Percentiles rank a stretch among this genome's conserved stretches.
Conservation (phyloP, 2,113 vertebrate species). For the Turdus rufiventris region DNA sequence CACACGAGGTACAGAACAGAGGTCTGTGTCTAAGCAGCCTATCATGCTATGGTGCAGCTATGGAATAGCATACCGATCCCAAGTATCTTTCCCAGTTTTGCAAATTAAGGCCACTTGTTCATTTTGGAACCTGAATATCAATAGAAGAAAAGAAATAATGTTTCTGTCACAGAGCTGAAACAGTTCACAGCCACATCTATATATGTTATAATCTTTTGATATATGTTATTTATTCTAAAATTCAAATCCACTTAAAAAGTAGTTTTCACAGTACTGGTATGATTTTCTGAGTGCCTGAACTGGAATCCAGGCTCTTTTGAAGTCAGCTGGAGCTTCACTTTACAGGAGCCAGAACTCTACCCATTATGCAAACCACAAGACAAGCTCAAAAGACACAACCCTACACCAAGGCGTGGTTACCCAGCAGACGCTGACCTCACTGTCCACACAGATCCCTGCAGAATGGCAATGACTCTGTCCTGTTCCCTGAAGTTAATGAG, state of each 20-base stretch:
- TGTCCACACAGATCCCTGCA: not conserved
- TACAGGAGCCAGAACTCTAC: not conserved
- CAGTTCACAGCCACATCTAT: not conserved
- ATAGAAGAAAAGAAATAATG: slow-evolving; percentile 54
- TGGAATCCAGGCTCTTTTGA: not conserved
- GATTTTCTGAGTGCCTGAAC: not conserved
- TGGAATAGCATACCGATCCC: slow-evolving; percentile 76
- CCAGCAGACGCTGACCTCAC: not conserved
- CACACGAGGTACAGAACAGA: slow-evolving; percentile 13
- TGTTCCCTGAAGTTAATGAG: not conserved
- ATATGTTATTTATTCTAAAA: not conserved
- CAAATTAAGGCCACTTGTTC: slow-evolving; percentile 80
- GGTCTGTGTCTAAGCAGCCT: slow-evolving; percentile 46
- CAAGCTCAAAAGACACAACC: not conserved
- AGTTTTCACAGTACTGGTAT: not conserved
- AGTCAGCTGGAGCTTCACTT: not conserved
- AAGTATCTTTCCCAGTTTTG: slow-evolving; percentile 82
- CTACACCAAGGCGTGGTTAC: not conserved
- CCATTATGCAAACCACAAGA: not conserved
- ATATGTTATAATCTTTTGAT: not conserved
- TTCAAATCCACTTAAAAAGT: not conserved
- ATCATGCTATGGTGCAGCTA: slow-evolving; percentile 28
- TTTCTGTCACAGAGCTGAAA: slow-evolving; percentile 47
- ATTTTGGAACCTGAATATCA: slow-evolving; percentile 79
- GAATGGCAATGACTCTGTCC: not conserved